A percentile compares a stretch with the other conserved stretches of the same genome.
Conservation (phyloP, 2,888 invertebrate species). For the Muscina levida region DNA sequence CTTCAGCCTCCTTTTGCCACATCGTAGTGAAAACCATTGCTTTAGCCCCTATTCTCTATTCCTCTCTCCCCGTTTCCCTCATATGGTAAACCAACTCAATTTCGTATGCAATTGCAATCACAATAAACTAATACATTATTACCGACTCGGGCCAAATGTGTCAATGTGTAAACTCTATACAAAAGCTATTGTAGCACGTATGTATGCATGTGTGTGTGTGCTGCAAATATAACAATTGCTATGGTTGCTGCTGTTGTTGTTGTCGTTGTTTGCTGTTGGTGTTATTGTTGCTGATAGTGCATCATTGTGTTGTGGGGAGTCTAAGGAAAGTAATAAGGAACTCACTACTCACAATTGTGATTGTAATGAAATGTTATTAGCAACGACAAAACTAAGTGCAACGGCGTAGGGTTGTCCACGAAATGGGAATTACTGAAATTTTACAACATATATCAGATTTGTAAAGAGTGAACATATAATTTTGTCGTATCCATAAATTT, state of each 20-base stretch:
- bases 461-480: no score
- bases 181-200: slow-evolving; percentile 22
- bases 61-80: neutral
- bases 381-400: neutral
- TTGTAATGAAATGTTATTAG: slow-evolving; percentile 54
- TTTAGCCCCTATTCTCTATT: no score
- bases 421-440: no score
- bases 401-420: neutral
- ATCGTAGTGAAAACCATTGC: no score
- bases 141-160: slow-evolving; percentile 32
- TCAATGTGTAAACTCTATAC: slow-evolving; percentile 22
- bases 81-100: slow-evolving; percentile 39
- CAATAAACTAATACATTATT: slow-evolving; percentile 26
- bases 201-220: neutral
- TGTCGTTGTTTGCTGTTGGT: slow-evolving; percentile 13
- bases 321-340: slow-evolving; percentile 18
- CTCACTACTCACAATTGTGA: slow-evolving; percentile 45
- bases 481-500: no score
- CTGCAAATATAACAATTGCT: slow-evolving; percentile 3
- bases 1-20: no score
- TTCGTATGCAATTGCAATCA: slow-evolving; percentile 40
- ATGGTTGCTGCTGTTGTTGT: slow-evolving; percentile 2
- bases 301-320: neutral
- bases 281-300: no score
- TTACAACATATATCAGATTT: no score